Evolutionary conservation across 2,113 vertebrate genomes (phyloP).

Genomic region (Trematomus loennbergii): DNA sequence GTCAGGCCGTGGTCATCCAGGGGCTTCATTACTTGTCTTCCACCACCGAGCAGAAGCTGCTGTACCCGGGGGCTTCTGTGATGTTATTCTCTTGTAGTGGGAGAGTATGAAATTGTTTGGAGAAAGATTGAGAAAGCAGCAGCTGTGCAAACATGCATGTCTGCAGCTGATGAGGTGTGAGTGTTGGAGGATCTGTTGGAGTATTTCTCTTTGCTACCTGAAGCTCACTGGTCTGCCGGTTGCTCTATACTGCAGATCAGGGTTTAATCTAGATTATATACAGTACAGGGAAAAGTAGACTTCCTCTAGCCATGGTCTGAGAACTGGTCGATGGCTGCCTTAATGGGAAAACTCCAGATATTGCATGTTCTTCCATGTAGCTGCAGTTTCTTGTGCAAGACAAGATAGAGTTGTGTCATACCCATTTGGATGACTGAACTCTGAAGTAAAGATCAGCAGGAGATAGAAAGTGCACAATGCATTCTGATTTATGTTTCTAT

Average conservation of each 20-base stretch:
- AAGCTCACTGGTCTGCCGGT: slow-evolving; percentile 36
- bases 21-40: slow-evolving; percentile 41
- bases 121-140: slow-evolving; percentile 59
- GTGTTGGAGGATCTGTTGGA: slow-evolving; percentile 33
- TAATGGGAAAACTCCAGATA: slow-evolving; percentile 20
- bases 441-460: slow-evolving; percentile 1
- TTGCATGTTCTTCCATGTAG: slow-evolving; percentile 2
- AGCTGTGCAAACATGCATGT: slow-evolving; percentile 78
- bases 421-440: slow-evolving; percentile 25
- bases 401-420: background rate
- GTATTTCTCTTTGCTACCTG: slow-evolving; percentile 43
- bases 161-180: slow-evolving; percentile 55
- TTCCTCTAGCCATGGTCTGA: slow-evolving; percentile 25
- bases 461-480: background rate
- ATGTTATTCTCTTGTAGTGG: slow-evolving; percentile 59
- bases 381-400: slow-evolving; percentile 10
- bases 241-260: slow-evolving; percentile 48
- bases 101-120: slow-evolving; percentile 57
- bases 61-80: slow-evolving; percentile 57
- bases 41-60: slow-evolving; percentile 18
- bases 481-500: slow-evolving; percentile 23
- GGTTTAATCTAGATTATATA: slow-evolving; percentile 50
- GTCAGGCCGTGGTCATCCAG: slow-evolving; percentile 57
- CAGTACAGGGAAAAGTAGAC: slow-evolving; percentile 10
- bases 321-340: slow-evolving; percentile 29